Evolutionary conservation across 2,888 invertebrate species (phyloP), one percentile per base, ranked within the genome.

Genomic region (Drosophila greeni): DNA sequence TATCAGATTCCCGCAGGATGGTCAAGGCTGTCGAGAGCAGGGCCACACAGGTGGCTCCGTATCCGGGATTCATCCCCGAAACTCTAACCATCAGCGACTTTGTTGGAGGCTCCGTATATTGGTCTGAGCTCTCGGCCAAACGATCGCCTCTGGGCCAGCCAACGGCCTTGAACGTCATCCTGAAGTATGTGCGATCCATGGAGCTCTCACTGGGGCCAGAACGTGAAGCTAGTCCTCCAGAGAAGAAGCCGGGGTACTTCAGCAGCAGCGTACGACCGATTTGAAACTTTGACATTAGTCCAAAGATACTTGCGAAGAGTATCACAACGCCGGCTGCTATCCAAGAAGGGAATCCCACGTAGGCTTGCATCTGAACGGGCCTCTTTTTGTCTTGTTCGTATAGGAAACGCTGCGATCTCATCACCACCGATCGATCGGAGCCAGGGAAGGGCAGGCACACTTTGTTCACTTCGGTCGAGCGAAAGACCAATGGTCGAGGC

Each of bases 401-500:
- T 24, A 95, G 91, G 85, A 91, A 92, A 49, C 95, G 91, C 87
- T 98, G 97, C 0, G 96, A 93, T 45, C 98, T 91, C 86, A 92
- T 90, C 20, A 94, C 92, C 1, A 98, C 93, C 2, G 97, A 93
- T 66, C 92, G 91, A 90, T 98, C 98, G 11, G 95, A 90, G 26
- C 96, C 96, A 0, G 92, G 92, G 89, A 98, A 97, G 0, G 95
- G 93, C 1, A 95, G 72, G 77, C 93, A 94, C 91, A 94, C 95
- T 14, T 80, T 84, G 33, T 85, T 75, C 3, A 89, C 83, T 5
- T 90, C 87, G 39, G 89, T 59, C 2, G 89, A 84, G 60, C 88
- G 89, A 85, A 94, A 94, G 24, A 93, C 59, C 0, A 89, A 26
- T 0, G 88, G 86, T 48, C 92, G 92, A 40, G 90, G 85, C 67